phyloP scores from a whole-genome alignment of 2,113 vertebrate genomes.

The Brachyhypopomus occidentalis region DNA sequence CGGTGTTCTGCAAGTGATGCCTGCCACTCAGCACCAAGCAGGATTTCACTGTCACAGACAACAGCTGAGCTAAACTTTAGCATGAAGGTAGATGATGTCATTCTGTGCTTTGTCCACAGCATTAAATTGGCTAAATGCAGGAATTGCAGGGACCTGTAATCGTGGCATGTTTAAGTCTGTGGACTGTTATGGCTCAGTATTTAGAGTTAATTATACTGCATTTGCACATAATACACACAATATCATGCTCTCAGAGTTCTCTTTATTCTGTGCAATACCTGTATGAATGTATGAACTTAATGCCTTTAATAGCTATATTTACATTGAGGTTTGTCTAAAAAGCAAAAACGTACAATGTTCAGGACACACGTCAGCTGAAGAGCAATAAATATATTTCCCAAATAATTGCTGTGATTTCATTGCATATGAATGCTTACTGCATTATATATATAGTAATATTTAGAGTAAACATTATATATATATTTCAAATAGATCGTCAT shows the following conservation, averaged over 20 bases:
- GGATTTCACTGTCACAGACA: not conserved
- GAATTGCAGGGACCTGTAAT: not conserved
- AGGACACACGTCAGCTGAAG: not conserved
- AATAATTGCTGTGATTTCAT: not conserved
- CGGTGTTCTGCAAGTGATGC: conserved; percentile 83
- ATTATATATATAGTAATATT: no score
- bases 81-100: conserved; percentile 9
- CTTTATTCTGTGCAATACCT: conserved; percentile 4
- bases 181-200: not conserved
- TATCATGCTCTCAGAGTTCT: not conserved
- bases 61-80: conserved; percentile 5
- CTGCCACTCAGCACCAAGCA: not conserved
- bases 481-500: no score
- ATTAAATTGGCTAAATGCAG: not conserved
- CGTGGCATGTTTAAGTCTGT: not conserved
- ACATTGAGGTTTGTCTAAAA: not conserved
- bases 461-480: no score
- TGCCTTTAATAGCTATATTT: conserved; percentile 8
- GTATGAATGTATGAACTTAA: not conserved
- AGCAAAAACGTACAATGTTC: not conserved
- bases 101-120: conserved; percentile 28
- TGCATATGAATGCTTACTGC: not conserved
- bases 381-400: conserved; percentile 20
- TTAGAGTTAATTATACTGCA: conserved; percentile 13
- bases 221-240: not conserved